Conservation (phyloP, 2,797 vertebrate species). For the Pseudochirops corinnae region DNA sequence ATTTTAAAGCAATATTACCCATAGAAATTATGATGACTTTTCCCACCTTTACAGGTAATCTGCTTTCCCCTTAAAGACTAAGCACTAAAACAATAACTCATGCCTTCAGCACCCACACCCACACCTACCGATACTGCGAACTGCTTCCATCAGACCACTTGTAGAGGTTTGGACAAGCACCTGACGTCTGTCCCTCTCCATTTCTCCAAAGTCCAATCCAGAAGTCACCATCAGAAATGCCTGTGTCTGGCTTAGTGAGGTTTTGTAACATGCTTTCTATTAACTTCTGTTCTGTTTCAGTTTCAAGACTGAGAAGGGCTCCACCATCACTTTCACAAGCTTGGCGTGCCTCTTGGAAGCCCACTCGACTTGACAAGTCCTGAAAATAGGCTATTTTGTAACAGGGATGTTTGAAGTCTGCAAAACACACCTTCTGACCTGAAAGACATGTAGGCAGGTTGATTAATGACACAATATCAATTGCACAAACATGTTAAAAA, state of each 20-base stretch:
- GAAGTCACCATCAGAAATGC: slow-evolving; percentile 95
- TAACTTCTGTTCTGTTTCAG: slow-evolving; percentile 90
- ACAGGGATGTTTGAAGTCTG: slow-evolving; percentile 88
- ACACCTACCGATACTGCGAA: slow-evolving; percentile 90
- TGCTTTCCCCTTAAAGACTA: no score
- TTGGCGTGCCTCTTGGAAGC: slow-evolving; percentile 91
- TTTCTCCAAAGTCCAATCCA: slow-evolving; percentile 96
- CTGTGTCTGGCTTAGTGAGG: slow-evolving; percentile 87
- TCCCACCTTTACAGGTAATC: background rate
- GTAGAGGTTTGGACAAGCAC: slow-evolving; percentile 92
- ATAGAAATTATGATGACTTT: background rate
- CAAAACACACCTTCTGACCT: slow-evolving; percentile 94
- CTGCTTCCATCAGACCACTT: slow-evolving; percentile 93
- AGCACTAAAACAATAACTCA: background rate
- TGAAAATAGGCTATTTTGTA: slow-evolving; percentile 98
- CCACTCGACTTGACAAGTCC: slow-evolving; percentile 92
- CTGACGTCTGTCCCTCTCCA: slow-evolving; percentile 84
- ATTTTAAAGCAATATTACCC: slow-evolving; percentile 18
- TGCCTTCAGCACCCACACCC: background rate
- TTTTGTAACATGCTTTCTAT: slow-evolving; percentile 93
- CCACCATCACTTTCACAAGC: slow-evolving; percentile 93
- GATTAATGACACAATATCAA: background rate
- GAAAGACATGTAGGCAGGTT: slow-evolving; percentile 47
- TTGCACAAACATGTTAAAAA: background rate
- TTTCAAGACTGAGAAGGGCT: slow-evolving; percentile 91